Base-by-base conservation (phyloP, 2,113 vertebrate genomes). In the Dicentrarchus labrax region DNA sequence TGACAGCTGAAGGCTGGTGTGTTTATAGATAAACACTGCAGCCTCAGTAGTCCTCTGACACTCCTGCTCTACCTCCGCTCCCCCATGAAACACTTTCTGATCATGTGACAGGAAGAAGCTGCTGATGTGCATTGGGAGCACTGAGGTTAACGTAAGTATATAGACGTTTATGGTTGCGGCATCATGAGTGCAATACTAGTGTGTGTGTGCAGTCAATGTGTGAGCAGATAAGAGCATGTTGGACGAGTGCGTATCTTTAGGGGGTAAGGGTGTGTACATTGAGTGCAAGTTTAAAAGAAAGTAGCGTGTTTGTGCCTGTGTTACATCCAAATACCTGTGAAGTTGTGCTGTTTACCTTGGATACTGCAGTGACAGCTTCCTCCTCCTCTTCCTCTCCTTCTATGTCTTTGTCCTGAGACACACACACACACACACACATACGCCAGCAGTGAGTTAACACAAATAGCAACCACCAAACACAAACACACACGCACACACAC, bases 371-470 rank as follows among this genome's bases (percentile, higher is more conserved):
- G 77, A 78, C 88, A 17, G 86, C 83, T 76, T 94, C 92, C 82
- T 93, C 93, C 78, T 91, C 91, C 83, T 93, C 91, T 84, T 92
- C 91, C 84, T 91, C 94, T 91, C 86, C 93, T 90, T 89, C 86
- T 86, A 89, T 65, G 85, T 91, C 91, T 93, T 94, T 94, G 86
- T 92, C 92, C 94, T 94, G 76, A 60, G 51, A 90, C n/a, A 78
- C 36, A 86, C 76, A 86, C 36, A 83, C 24, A 84, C 53, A 85
- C 61, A 22, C 48, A 60, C 3, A 36, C 57, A 80, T 4, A 80
- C 21, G 62, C 38, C 38, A 68, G 59, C 62, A 81, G 78, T 78
- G 19, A 86, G 80, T 87, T 79, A 87, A 68, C 51, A 88, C 82
- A 86, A 83, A 91, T 59, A 76, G 57, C 72, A 74, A 70, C 66